Conservation (phyloP, 2,888 invertebrate genomes). For the Caenorhabditis afra region DNA sequence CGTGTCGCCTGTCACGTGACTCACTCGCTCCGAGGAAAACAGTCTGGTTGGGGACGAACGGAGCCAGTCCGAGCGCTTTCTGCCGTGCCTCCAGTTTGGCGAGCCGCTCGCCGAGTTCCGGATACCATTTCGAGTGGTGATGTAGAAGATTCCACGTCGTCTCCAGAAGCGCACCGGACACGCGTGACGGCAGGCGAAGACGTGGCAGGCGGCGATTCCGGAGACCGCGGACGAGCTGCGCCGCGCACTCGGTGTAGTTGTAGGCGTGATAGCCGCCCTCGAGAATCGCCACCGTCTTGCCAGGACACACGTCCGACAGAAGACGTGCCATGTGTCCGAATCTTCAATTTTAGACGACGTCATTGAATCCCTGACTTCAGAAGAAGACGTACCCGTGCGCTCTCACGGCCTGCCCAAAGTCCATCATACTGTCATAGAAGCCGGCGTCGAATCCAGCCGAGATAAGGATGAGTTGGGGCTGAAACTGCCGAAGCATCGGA, state of each 20-base stretch:
- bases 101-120: constrained; percentile 51
- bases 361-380: neutral
- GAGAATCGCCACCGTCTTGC: constrained; percentile 85
- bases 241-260: constrained; percentile 69
- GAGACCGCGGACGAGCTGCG: constrained; percentile 68
- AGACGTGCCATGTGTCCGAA: constrained; percentile 93
- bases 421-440: constrained; percentile 70
- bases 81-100: constrained; percentile 60
- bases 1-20: no score
- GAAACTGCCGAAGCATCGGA: constrained; percentile 84
- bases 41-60: constrained; percentile 35
- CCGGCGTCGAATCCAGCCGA: constrained; percentile 98
- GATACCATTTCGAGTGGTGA: constrained; percentile 69
- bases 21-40: constrained; percentile 48
- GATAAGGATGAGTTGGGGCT: constrained; percentile 86
- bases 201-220: constrained; percentile 47
- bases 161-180: constrained; percentile 57
- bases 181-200: constrained; percentile 35
- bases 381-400: constrained; percentile 83
- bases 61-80: constrained; percentile 12
- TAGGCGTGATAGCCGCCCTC: constrained; percentile 84
- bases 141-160: constrained; percentile 66
- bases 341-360: constrained; percentile 40
- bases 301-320: constrained; percentile 90
- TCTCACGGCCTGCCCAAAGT: constrained; percentile 94